A percentile compares a stretch with the other conserved stretches of the same genome.
phyloP scores from a whole-genome alignment of 2,888 invertebrate species.

The Caenorhabditis angaria region DNA sequence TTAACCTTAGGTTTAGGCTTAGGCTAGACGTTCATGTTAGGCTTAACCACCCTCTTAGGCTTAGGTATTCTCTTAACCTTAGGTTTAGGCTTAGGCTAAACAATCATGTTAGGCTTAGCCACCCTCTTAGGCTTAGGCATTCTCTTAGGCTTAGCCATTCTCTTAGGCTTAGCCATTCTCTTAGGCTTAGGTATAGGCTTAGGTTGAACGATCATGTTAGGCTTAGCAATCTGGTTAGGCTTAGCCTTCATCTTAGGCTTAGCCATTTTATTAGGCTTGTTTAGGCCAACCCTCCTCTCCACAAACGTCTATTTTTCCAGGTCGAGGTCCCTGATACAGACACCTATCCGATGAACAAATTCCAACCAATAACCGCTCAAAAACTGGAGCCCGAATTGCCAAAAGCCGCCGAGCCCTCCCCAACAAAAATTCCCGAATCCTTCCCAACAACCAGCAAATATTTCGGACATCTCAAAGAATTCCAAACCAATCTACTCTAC shows the following conservation, averaged over 20 bases:
- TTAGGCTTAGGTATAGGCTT: too few relatives aligned
- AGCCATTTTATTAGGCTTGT: not conserved
- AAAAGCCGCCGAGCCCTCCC: not conserved
- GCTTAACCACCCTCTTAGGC: too few relatives aligned
- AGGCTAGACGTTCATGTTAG: too few relatives aligned
- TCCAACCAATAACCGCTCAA: slow-evolving; percentile 6
- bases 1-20: too few relatives aligned
- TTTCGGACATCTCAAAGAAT: slow-evolving; percentile 32
- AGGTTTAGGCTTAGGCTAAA: too few relatives aligned
- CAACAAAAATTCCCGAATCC: not conserved
- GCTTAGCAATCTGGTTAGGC: not conserved
- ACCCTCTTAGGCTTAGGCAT: not conserved
- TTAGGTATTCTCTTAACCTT: too few relatives aligned
- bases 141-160: too few relatives aligned
- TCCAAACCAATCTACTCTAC: slow-evolving; percentile 21
- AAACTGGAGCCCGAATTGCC: slow-evolving; percentile 12
- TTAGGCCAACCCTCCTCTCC: not conserved
- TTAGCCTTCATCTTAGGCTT: not conserved
- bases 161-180: too few relatives aligned
- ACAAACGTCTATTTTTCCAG: not conserved
- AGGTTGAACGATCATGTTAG: not conserved
- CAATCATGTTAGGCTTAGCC: too few relatives aligned
- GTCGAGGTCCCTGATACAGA: not conserved
- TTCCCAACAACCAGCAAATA: slow-evolving; percentile 7
- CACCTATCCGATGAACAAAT: not conserved